These are phyloP conservation scores for Corythornis vintsioides DNA, from an alignment of 2,113 vertebrate genomes.

Conservation along the genomic window DNA sequence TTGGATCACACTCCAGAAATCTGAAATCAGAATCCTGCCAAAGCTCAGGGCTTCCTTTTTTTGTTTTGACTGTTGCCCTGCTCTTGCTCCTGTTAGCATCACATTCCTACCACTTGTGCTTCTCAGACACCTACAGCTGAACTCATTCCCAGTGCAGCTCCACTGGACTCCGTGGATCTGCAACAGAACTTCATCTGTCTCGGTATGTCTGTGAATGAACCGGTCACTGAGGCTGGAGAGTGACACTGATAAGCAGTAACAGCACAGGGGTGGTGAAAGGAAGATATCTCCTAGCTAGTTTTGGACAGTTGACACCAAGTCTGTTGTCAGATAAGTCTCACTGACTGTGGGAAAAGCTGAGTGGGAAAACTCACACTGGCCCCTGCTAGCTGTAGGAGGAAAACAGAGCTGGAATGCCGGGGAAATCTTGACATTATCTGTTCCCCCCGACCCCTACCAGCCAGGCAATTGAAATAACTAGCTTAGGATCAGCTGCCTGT, in stretches of 20 bases:
- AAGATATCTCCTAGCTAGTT: constrained; percentile 72
- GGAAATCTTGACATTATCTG: constrained; percentile 63
- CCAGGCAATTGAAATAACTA: constrained; percentile 42
- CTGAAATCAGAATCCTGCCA: constrained; percentile 39
- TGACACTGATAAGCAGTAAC: constrained; percentile 59
- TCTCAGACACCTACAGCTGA: constrained; percentile 14
- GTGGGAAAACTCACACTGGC: constrained; percentile 61
- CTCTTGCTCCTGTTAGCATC: constrained; percentile 53
- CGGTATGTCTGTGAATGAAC: constrained; percentile 53
- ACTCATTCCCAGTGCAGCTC: background rate
- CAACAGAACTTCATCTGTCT: constrained; percentile 36
- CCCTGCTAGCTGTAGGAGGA: constrained; percentile 24
- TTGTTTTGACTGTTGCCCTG: constrained; percentile 8
- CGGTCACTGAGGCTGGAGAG: constrained; percentile 55
- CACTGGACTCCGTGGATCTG: background rate
- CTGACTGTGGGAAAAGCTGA: constrained; percentile 64
- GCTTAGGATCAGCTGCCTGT: constrained; percentile 20
- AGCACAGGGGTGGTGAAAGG: constrained; percentile 57
- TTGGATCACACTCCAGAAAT: constrained; percentile 34
- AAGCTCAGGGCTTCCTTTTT: constrained; percentile 33
- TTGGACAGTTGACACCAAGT: constrained; percentile 71
- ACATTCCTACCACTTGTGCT: constrained; percentile 43
- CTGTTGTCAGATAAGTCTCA: constrained; percentile 58
- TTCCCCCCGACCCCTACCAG: constrained; percentile 1
- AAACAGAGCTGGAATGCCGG: constrained; percentile 56